These are phyloP conservation scores for Blastomussa wellsi DNA, from an alignment of 92 coral and sea anemone species.

Conservation along the genomic window DNA sequence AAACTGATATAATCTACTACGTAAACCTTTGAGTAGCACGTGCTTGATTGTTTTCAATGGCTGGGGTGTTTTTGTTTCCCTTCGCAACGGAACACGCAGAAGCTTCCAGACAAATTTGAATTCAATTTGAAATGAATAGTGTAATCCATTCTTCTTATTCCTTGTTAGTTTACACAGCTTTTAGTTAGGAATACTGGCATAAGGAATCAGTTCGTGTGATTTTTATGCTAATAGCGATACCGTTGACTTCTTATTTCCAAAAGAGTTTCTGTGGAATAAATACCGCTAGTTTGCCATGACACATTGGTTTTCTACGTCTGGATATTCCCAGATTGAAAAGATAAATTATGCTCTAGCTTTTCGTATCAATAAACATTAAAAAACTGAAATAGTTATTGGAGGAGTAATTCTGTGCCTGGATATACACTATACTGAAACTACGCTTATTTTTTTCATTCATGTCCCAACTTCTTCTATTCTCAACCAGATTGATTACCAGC, in stretches of 20 bases:
- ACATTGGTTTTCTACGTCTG: background rate
- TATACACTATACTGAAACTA: no score
- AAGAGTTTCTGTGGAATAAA: background rate
- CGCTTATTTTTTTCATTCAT: background rate
- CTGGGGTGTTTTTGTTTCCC: background rate
- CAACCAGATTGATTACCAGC: background rate
- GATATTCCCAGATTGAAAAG: background rate
- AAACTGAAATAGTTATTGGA: background rate
- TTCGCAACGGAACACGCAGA: background rate
- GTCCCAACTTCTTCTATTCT: background rate
- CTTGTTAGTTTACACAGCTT: background rate
- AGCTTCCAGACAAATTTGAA: conserved; percentile 27
- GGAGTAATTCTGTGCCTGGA: background rate
- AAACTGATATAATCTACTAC: background rate
- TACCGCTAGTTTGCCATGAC: background rate
- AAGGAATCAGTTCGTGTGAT: no score
- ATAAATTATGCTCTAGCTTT: background rate
- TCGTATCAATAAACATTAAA: background rate
- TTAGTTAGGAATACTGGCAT: background rate
- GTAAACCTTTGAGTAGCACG: background rate
- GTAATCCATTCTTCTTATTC: background rate
- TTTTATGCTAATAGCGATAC: no score
- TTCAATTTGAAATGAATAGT: background rate
- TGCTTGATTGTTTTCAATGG: background rate
- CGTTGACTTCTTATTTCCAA: background rate